phyloP scores from a whole-genome alignment of 1,140 invertebrate species.

The Diprion similis region DNA sequence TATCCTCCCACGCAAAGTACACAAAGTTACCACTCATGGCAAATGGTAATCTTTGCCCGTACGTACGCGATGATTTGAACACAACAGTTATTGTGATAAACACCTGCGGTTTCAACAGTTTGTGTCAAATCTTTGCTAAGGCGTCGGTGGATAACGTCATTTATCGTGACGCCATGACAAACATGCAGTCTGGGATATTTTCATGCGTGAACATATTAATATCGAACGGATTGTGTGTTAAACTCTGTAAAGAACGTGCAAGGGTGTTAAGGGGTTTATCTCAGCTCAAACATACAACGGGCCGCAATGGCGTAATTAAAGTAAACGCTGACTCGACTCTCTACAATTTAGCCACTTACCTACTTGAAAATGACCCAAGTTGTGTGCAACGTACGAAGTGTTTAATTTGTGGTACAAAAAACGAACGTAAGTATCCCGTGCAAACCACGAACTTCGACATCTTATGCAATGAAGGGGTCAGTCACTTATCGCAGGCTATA shows the following conservation, averaged over 20 bases:
- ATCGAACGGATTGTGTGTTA: background rate
- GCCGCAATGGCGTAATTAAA: background rate
- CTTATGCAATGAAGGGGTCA: constrained; percentile 1
- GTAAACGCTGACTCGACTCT: background rate
- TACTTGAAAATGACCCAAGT: background rate
- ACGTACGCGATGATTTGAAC: background rate
- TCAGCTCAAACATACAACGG: background rate
- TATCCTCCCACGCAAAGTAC: background rate
- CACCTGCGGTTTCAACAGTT: background rate
- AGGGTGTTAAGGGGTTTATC: background rate
- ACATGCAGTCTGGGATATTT: background rate
- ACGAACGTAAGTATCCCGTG: background rate
- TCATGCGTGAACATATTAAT: background rate
- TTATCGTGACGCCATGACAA: background rate
- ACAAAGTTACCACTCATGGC: background rate
- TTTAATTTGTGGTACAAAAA: background rate
- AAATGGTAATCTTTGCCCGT: constrained; percentile 2
- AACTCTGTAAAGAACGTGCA: background rate
- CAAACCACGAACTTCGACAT: constrained; percentile 1
- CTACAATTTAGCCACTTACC: background rate
- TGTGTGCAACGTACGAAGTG: background rate
- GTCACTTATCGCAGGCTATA: constrained; percentile 2
- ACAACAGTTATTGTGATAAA: background rate
- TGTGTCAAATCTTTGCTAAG: background rate
- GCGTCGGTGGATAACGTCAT: background rate